These are phyloP conservation scores for Heliconius erato DNA, from an alignment of 2,888 invertebrate species.

Conservation along the genomic window DNA sequence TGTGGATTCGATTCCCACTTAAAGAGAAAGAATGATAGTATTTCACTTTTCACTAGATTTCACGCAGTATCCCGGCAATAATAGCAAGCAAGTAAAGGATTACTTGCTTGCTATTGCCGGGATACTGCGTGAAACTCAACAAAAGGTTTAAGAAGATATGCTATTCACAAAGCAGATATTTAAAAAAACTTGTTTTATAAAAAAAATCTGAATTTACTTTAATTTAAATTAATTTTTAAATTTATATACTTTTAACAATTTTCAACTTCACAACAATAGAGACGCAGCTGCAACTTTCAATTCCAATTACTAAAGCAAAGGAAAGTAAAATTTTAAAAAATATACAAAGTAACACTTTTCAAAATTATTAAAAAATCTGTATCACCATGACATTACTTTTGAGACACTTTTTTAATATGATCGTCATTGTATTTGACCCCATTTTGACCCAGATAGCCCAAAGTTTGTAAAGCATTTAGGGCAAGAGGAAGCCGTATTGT, in stretches of 20 bases:
- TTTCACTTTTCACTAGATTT: no score
- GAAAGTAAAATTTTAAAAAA: neutral
- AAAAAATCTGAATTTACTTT: neutral
- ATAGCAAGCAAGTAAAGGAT: no score
- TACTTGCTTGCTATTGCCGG: no score
- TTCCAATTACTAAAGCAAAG: neutral
- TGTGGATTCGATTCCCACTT: no score
- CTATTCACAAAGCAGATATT: neutral
- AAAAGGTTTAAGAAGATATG: no score
- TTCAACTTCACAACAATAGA: neutral
- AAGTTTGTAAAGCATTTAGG: conserved; percentile 49
- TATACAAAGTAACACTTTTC: neutral
- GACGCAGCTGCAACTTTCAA: neutral
- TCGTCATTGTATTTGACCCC: conserved; percentile 38
- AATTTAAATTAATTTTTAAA: neutral
- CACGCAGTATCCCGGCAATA: no score
- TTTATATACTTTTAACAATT: no score
- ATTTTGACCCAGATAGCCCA: conserved; percentile 44
- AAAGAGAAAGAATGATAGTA: no score
- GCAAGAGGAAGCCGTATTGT: conserved; percentile 49
- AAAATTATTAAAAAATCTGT: conserved; percentile 7
- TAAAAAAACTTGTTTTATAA: no score
- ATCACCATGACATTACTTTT: conserved; percentile 15
- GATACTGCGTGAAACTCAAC: no score
- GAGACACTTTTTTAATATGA: conserved; percentile 38